Percentiles rank a stretch among this genome's conserved stretches.
Conservation (phyloP, 2,888 invertebrate species). For the Eupithecia subfuscata region DNA sequence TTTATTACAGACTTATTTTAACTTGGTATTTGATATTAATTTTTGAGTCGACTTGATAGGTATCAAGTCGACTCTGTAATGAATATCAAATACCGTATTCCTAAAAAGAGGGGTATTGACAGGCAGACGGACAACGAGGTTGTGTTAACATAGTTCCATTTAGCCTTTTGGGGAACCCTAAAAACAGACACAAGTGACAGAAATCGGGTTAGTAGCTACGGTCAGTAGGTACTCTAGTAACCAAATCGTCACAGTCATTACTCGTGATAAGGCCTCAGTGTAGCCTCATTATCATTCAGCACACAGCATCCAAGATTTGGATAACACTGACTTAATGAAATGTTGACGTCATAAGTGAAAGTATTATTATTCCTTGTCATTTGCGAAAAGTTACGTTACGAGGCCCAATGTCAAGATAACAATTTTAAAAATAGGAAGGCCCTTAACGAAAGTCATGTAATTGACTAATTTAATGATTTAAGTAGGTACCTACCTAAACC, state of each 20-base stretch:
- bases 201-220: constrained; percentile 1
- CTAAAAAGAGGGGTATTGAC: background rate
- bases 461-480: no score
- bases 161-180: background rate
- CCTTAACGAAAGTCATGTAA: no score
- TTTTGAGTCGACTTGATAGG: background rate
- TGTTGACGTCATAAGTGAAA: constrained; percentile 43
- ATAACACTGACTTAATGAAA: constrained; percentile 30
- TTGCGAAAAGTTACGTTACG: background rate
- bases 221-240: background rate
- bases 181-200: background rate
- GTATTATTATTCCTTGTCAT: constrained; percentile 19
- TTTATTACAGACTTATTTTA: no score
- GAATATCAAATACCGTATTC: no score
- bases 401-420: background rate
- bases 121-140: background rate
- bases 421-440: no score
- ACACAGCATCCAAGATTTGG: constrained; percentile 13
- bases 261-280: constrained; percentile 5
- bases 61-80: no score
- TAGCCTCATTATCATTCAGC: background rate
- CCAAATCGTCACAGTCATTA: constrained; percentile 1
- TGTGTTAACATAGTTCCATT: background rate
- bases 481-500: no score
- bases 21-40: background rate